Percentiles rank a stretch among this genome's conserved stretches.
phyloP scores from a whole-genome alignment of 1,140 invertebrate genomes.

The Saccostrea echinata region DNA sequence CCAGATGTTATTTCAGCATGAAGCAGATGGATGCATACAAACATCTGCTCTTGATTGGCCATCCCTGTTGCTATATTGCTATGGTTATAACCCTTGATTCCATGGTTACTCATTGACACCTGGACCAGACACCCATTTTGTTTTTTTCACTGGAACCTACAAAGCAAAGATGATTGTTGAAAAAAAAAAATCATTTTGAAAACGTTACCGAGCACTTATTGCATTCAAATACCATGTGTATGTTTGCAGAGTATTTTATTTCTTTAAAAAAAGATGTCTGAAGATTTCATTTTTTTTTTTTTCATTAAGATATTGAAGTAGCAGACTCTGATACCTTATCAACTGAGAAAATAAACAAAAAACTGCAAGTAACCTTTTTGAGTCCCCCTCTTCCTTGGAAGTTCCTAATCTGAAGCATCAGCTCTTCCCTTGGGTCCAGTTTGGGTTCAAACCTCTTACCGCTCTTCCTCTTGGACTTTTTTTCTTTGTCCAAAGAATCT shows the following conservation, averaged over 20 bases:
- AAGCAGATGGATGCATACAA: no score
- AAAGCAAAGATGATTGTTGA: neutral
- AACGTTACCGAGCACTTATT: no score
- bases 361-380: conserved; percentile 78
- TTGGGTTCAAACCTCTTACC: conserved; percentile 70
- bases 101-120: neutral
- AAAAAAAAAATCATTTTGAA: no score
- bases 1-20: neutral
- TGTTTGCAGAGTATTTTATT: no score
- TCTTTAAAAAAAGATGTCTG: no score
- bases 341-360: no score
- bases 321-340: no score
- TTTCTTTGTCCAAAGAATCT: conserved; percentile 51
- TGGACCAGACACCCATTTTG: conserved; percentile 29
- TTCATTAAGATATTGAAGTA: no score
- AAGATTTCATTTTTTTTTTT: no score
- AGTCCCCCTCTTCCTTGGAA: conserved; percentile 84
- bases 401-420: conserved; percentile 87
- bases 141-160: conserved; percentile 5
- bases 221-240: no score
- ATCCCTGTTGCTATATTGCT: neutral
- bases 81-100: neutral
- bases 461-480: conserved; percentile 49
- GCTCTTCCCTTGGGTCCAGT: conserved; percentile 84
- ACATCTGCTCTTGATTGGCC: neutral